These are phyloP conservation scores for Eristalis arbustorum DNA, from an alignment of 2,888 invertebrate species.

Conservation along the genomic window DNA sequence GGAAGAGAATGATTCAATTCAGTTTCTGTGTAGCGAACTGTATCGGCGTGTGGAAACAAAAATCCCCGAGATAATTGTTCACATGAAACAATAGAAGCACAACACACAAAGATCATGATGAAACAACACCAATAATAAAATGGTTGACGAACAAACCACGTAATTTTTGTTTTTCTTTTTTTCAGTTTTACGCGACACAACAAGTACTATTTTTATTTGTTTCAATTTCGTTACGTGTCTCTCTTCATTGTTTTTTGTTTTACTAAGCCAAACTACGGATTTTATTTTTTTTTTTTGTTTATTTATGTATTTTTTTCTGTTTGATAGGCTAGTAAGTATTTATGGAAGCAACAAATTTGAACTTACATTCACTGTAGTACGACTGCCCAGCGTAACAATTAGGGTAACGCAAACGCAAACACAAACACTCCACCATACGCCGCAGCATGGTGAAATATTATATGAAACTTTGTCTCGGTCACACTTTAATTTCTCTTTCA, in stretches of 20 bases:
- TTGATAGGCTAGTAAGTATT: slow-evolving; percentile 24
- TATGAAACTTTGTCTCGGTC: slow-evolving; percentile 33
- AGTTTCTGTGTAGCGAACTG: slow-evolving; percentile 37
- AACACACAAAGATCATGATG: slow-evolving; percentile 49
- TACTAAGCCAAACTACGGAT: slow-evolving; percentile 34
- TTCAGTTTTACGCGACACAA: slow-evolving; percentile 33
- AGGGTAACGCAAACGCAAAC: slow-evolving; percentile 63
- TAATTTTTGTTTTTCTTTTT: background rate
- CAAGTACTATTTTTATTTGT: background rate
- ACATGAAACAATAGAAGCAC: slow-evolving; percentile 65
- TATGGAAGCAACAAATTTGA: slow-evolving; percentile 51
- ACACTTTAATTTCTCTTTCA: slow-evolving; percentile 57
- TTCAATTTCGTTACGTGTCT: too few relatives aligned
- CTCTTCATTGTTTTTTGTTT: background rate
- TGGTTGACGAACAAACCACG: slow-evolving; percentile 20
- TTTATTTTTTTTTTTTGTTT: slow-evolving; percentile 5
- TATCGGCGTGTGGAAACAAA: slow-evolving; percentile 13
- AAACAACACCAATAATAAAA: slow-evolving; percentile 51
- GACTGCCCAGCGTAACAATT: slow-evolving; percentile 70
- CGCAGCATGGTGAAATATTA: slow-evolving; percentile 49
- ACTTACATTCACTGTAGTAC: slow-evolving; percentile 66
- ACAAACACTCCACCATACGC: slow-evolving; percentile 53
- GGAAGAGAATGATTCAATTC: slow-evolving; percentile 5
- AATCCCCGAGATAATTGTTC: slow-evolving; percentile 38
- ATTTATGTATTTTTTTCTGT: background rate